These are phyloP conservation scores for Nothura maculosa DNA, from an alignment of 2,797 vertebrate genomes.

Conservation along the genomic window DNA sequence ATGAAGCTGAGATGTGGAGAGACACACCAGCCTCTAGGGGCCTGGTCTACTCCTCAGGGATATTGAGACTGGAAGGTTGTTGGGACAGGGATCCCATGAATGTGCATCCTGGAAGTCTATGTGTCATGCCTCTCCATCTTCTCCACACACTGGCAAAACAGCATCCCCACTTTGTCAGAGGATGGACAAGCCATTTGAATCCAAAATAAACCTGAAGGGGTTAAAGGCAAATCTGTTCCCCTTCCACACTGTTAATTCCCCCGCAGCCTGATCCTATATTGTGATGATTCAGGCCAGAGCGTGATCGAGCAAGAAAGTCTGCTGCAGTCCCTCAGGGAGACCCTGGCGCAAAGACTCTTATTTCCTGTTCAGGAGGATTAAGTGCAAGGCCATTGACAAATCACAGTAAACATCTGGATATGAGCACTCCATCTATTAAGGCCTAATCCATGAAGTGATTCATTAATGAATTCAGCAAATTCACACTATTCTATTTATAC, in stretches of 20 bases:
- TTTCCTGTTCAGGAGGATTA: constrained; percentile 79
- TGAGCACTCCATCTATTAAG: constrained; percentile 23
- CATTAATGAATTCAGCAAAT: constrained; percentile 73
- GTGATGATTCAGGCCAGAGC: constrained; percentile 35
- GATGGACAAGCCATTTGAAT: background rate
- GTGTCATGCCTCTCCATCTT: background rate
- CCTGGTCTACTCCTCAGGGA: background rate
- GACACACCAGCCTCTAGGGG: background rate
- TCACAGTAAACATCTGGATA: constrained; percentile 80
- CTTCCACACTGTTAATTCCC: constrained; percentile 51
- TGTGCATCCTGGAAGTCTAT: rapidly evolving
- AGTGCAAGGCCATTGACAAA: constrained; percentile 77
- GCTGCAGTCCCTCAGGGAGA: constrained; percentile 50
- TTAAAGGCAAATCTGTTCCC: constrained; percentile 56
- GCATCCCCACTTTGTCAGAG: background rate
- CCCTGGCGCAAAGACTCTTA: constrained; percentile 24
- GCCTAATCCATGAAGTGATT: constrained; percentile 75
- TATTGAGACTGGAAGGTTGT: background rate
- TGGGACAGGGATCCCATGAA: background rate
- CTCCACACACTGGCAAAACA: background rate
- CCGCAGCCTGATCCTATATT: constrained; percentile 17
- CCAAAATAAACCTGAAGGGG: background rate
- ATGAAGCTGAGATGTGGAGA: background rate
- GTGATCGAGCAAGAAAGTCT: background rate
- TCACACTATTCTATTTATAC: constrained; percentile 54